phyloP scores from a whole-genome alignment of 2,113 vertebrate genomes.

The Astur gentilis region DNA sequence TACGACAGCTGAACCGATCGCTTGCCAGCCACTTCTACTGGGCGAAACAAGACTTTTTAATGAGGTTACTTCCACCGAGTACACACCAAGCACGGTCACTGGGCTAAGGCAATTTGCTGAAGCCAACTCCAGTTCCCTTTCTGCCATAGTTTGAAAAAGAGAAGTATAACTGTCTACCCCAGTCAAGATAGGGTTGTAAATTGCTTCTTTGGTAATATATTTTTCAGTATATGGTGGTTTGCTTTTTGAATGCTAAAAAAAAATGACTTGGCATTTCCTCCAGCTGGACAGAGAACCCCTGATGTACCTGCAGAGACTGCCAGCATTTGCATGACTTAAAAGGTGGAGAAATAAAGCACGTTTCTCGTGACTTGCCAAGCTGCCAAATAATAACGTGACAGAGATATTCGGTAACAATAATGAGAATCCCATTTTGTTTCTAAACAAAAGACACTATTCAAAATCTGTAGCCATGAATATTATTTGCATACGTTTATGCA shows the following conservation, averaged over 20 bases:
- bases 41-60: not conserved
- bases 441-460: not conserved
- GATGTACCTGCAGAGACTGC: not conserved
- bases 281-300: not conserved
- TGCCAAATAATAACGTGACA: not conserved
- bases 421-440: not conserved
- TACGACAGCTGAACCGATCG: not conserved
- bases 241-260: not conserved
- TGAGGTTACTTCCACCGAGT: not conserved
- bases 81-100: fast-evolving
- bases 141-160: not conserved
- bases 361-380: not conserved
- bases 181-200: not conserved
- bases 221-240: not conserved
- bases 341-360: not conserved
- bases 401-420: not conserved
- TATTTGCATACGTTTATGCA: not conserved
- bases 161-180: not conserved
- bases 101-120: not conserved
- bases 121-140: not conserved
- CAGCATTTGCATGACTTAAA: not conserved
- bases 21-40: not conserved
- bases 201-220: not conserved
- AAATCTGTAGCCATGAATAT: not conserved
- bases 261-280: not conserved